Evolutionary conservation across 2,113 vertebrate genomes (phyloP), one percentile per base, ranked within the genome.

Genomic region (Pyrgilauda ruficollis): DNA sequence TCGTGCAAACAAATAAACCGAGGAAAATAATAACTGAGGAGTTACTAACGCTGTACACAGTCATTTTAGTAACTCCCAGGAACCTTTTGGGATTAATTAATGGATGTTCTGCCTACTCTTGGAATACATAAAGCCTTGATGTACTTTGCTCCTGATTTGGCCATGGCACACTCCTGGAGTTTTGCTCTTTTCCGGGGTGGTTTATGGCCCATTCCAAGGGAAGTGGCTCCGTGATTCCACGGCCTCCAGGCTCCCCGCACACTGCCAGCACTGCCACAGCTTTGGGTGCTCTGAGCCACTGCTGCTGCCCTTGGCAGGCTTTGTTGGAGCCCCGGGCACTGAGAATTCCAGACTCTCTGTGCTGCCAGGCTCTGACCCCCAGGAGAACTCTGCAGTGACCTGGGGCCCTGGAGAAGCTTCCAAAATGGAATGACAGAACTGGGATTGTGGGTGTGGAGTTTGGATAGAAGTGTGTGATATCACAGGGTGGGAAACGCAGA

Each of bases 181-280:
- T 87, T 33, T 41, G 59, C 22, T 23, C 18, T 53, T 85, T 85
- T 39, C 46, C 55, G 23, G 30, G 17, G 3, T 21, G 15, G 13
- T 68, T 68, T 55, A 4, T 16, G 28, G 66, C 26, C 41, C n/a
- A 11, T 53, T 30, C 66, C 66, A 41, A 2, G 0, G 5, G 11
- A 11, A 47, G 13, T 8, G 24, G 13, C 39, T 46, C 74, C 1
- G 5, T 9, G 47, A 11, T 62, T 39, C 84, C 26, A 1, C 3
- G 50, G 44, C 21, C 37, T 17, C n/a, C 5, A 28, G 77, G 16
- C 59, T 78, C 55, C 10, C 47, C 28, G 56, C 43, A 19, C 21
- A 9, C 28, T 24, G 27, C 28, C 28, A 33, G 15, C 1, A 3
- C 2, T 30, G 33, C 0, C 3, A 0, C 1, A 8, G 64, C 3